Evolutionary conservation across 92 coral and sea anemone species (phyloP), one percentile per base, ranked within the genome.

Genomic region (Epizoanthus fatuus): DNA sequence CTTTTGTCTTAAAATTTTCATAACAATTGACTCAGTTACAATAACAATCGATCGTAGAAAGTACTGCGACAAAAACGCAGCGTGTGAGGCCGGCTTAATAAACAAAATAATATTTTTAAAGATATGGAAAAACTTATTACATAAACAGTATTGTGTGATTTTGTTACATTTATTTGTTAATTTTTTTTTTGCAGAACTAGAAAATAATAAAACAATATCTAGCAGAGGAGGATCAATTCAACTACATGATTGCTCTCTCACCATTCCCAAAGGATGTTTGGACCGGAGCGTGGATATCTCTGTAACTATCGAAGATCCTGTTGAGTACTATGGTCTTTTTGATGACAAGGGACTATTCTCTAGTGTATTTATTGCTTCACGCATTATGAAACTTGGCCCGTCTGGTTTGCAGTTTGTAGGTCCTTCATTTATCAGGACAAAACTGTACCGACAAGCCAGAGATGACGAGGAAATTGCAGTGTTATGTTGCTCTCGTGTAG

Each of bases 281-380:
- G 4, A 39, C 32, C 22, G 8, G 17, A 20, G 60, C 12, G 25
- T 9, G 38, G 78, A 51, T 72, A 25, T 72, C 12, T 20, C 78
- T 9, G 17, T 51, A 51, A 53, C 78, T 40, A 12, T 72, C 25
- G 54, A 25, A 20, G 60, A 72, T 11, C 78, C 78, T 47, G 78
- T 72, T 10, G 39, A 11, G 38, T 72, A 7, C 25, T 49, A 72
- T 7, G 59, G 78, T 20, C 14, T 39, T 9, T 51, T 72, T 47
- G 78, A 72, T 20, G 60, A 72, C 62, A 39, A 10, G 3, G 78
- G 78, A 6, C 56, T 72, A 13, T 72, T 47, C 14, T 47, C 78
- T 12, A n/a, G 10, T 47, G 42, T 72, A 4, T 57, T 8, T 15
- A 72, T 72, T 51, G 60, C 59, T 1, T 72, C 78, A 3, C 39